These are phyloP conservation scores for Sesia apiformis DNA, from an alignment of 2,888 invertebrate genomes.

Conservation along the genomic window DNA sequence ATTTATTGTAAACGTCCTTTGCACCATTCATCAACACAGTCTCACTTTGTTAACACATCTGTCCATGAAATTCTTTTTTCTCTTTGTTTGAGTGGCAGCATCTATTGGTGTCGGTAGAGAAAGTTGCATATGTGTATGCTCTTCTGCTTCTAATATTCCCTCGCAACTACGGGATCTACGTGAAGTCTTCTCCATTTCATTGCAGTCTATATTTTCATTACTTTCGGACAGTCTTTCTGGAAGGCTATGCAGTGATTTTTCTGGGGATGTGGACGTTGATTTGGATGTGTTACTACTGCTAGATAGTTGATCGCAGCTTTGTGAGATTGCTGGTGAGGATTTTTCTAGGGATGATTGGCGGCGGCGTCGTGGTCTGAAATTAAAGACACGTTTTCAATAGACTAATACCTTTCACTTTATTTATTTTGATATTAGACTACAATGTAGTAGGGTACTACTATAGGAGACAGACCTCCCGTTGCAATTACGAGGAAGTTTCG, in stretches of 20 bases:
- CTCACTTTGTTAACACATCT: constrained; percentile 88
- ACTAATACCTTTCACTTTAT: no score
- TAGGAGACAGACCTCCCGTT: no score
- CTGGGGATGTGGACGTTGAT: constrained; percentile 44
- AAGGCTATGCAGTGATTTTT: constrained; percentile 56
- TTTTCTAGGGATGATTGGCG: constrained; percentile 60
- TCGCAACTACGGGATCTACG: constrained; percentile 77
- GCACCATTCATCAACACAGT: constrained; percentile 75
- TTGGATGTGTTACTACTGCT: constrained; percentile 57
- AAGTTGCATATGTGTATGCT: constrained; percentile 68
- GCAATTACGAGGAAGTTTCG: no score
- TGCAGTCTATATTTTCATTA: constrained; percentile 38
- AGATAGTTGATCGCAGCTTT: constrained; percentile 59
- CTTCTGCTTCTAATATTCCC: constrained; percentile 72
- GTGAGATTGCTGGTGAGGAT: constrained; percentile 48
- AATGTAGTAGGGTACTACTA: no score
- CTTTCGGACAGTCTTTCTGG: constrained; percentile 60
- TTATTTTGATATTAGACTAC: no score
- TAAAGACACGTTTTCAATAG: background rate
- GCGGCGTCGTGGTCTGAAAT: constrained; percentile 61
- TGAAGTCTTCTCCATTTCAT: constrained; percentile 42
- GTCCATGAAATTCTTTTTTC: constrained; percentile 89
- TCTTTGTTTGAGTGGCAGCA: constrained; percentile 75
- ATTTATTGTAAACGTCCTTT: constrained; percentile 16
- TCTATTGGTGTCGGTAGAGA: constrained; percentile 75